Evolutionary conservation across 1,140 invertebrate genomes (phyloP).

Genomic region (Drosophila arawakana): DNA sequence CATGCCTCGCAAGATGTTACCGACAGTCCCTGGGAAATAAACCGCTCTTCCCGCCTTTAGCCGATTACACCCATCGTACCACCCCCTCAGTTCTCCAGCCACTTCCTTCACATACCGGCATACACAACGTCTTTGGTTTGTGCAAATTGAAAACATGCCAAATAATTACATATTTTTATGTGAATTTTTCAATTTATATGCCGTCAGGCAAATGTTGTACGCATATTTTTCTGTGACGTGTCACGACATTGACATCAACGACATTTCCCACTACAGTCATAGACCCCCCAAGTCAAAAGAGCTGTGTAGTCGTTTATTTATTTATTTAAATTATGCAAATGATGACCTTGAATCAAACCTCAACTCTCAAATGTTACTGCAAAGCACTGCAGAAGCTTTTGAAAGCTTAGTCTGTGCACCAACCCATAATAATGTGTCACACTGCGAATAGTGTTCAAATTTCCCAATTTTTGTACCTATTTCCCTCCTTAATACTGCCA

Average conservation of each 20-base stretch:
- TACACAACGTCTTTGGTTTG: slow-evolving; percentile 41
- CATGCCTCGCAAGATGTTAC: slow-evolving; percentile 35
- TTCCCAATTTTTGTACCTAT: not conserved
- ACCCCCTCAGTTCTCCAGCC: too few relatives aligned
- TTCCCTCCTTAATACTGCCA: too few relatives aligned
- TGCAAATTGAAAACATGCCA: slow-evolving; percentile 77
- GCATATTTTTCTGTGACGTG: slow-evolving; percentile 55
- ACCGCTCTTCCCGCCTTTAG: slow-evolving; percentile 4
- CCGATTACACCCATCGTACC: not conserved
- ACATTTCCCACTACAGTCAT: slow-evolving; percentile 42
- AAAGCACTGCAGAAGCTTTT: not conserved
- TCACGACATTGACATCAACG: slow-evolving; percentile 65
- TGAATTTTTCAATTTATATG: slow-evolving; percentile 83
- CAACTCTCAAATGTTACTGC: slow-evolving; percentile 9
- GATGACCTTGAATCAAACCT: slow-evolving; percentile 29
- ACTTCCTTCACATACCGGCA: not conserved
- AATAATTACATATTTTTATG: slow-evolving; percentile 81
- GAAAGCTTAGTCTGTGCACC: not conserved
- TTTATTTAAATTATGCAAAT: slow-evolving; percentile 47
- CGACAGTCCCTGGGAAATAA: slow-evolving; percentile 9
- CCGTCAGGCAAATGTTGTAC: slow-evolving; percentile 73
- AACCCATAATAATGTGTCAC: not conserved
- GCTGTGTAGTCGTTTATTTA: slow-evolving; percentile 38
- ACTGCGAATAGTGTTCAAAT: not conserved
- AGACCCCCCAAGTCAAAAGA: slow-evolving; percentile 36